Evolutionary conservation across 2,888 invertebrate genomes (phyloP).

Genomic region (Drosophila limbata): DNA sequence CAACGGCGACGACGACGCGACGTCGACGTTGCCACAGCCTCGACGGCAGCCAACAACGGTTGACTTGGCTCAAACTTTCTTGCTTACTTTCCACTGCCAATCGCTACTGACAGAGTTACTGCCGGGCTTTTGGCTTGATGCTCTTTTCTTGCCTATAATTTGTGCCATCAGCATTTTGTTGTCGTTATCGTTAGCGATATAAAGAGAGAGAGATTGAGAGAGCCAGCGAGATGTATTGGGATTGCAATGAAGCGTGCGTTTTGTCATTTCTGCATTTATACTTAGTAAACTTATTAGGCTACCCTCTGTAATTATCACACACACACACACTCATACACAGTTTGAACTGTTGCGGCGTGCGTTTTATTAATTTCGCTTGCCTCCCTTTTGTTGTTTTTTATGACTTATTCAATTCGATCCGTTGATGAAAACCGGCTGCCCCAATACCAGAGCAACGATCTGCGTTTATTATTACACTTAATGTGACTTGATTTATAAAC

Average conservation of each 20-base stretch:
- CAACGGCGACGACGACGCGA: constrained; percentile 52
- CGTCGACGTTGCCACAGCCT: constrained; percentile 24
- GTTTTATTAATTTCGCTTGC: constrained; percentile 59
- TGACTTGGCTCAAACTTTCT: constrained; percentile 55
- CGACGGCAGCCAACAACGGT: constrained; percentile 20
- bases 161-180: constrained; percentile 78
- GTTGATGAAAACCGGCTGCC: constrained; percentile 50
- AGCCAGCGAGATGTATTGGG: not conserved
- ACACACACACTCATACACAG: not conserved
- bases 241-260: constrained; percentile 73
- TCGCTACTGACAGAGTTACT: constrained; percentile 45
- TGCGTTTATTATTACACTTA: constrained; percentile 80
- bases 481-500: constrained; percentile 81
- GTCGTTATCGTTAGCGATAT: constrained; percentile 69
- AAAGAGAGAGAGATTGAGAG: constrained; percentile 1
- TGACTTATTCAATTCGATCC: constrained; percentile 71
- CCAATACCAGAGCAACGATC: constrained; percentile 37
- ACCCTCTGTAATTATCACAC: constrained; percentile 62
- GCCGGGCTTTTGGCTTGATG: constrained; percentile 38
- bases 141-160: constrained; percentile 67
- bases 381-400: constrained; percentile 53
- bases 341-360: constrained; percentile 1
- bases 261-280: constrained; percentile 62
- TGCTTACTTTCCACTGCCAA: constrained; percentile 72
- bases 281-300: constrained; percentile 47